Percentiles rank a stretch among this genome's conserved stretches.
phyloP scores from a whole-genome alignment of 2,113 vertebrate species.

The Hemichromis elongatus region DNA sequence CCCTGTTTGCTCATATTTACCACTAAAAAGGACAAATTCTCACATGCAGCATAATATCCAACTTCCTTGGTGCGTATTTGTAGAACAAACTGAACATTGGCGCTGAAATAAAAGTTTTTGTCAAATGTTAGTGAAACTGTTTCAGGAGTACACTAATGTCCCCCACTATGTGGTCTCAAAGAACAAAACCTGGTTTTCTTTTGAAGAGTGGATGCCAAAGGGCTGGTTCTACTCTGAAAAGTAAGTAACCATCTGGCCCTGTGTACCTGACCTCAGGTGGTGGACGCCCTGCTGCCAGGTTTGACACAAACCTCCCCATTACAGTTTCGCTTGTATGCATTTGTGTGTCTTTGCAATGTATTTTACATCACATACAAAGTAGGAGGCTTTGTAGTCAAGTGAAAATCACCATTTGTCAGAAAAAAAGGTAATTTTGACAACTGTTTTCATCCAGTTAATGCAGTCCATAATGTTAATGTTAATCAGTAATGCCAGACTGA shows the following conservation, averaged over 20 bases:
- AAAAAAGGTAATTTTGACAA: neutral
- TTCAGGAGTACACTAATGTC: neutral
- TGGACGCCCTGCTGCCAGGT: constrained; percentile 15
- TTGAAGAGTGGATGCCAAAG: constrained; percentile 77
- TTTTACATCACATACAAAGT: neutral
- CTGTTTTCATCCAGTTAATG: neutral
- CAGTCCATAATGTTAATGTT: neutral
- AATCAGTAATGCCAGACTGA: neutral
- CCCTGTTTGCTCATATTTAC: neutral
- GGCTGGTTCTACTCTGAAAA: constrained; percentile 74
- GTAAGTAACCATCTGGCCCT: constrained; percentile 59
- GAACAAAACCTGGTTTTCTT: constrained; percentile 72
- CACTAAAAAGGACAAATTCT: neutral
- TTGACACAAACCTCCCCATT: neutral
- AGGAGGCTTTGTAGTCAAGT: neutral
- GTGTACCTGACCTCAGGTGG: constrained; percentile 17
- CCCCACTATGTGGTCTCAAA: constrained; percentile 72
- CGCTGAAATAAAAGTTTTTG: neutral
- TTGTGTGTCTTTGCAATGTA: neutral
- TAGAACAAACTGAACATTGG: neutral
- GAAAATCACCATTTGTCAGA: neutral
- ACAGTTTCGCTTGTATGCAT: neutral
- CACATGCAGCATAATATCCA: neutral
- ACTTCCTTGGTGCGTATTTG: neutral
- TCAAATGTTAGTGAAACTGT: neutral